Evolutionary conservation across 2,113 vertebrate genomes (phyloP).

Genomic region (Perca schrenkii): DNA sequence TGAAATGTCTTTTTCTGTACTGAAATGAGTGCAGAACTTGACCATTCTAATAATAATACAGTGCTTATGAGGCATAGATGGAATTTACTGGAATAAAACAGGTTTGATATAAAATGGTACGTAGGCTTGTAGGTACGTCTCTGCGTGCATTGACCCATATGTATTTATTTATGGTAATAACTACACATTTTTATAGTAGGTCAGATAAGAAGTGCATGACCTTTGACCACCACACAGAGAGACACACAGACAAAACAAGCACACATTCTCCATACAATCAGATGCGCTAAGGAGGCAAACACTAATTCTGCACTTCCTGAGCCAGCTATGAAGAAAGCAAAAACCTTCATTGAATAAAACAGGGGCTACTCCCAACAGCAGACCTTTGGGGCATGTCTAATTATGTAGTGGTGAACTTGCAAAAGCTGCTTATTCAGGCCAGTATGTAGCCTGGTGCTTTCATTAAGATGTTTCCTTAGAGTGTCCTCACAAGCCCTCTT

Average conservation of each 20-base stretch:
- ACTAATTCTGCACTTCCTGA: conserved; percentile 27
- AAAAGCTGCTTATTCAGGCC: conserved; percentile 52
- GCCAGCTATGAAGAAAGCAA: conserved; percentile 12
- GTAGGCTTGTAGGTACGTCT: not conserved
- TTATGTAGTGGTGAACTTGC: conserved; percentile 64
- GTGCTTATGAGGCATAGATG: not conserved
- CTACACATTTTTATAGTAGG: not conserved
- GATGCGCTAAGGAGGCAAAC: conserved; percentile 8
- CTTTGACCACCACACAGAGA: conserved; percentile 9
- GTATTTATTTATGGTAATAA: conserved; percentile 3
- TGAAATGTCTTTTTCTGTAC: conserved; percentile 25
- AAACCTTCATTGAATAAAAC: conserved; percentile 48
- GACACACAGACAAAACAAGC: not conserved
- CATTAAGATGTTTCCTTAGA: conserved; percentile 64
- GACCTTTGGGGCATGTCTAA: conserved; percentile 59
- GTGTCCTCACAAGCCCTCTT: conserved; percentile 61
- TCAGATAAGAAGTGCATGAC: not conserved
- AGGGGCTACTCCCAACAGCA: conserved; percentile 29
- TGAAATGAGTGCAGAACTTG: conserved; percentile 18
- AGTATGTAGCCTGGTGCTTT: conserved; percentile 51
- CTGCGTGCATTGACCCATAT: not conserved
- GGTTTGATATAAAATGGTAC: not conserved
- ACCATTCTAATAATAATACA: not conserved
- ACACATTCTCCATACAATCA: not conserved
- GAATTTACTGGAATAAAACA: conserved; percentile 10